phyloP scores from a whole-genome alignment of 2,888 invertebrate genomes.

The Keiferia lycopersicella region DNA sequence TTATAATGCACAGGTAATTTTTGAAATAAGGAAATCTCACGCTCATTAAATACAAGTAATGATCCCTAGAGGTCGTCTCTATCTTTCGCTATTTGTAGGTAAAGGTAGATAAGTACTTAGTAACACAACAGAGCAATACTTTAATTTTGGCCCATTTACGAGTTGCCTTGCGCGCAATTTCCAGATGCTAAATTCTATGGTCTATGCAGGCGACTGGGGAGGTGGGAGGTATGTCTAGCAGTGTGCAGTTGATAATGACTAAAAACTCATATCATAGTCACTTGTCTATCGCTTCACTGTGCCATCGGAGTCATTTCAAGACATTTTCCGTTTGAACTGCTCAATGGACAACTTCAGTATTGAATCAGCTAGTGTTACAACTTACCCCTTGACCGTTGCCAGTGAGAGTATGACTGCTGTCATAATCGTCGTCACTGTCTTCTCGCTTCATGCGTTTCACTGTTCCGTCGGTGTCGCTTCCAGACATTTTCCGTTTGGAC shows the following conservation, averaged over 20 bases:
- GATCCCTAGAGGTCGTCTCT: not conserved
- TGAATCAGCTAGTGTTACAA: not conserved
- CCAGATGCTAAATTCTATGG: too few species aligned
- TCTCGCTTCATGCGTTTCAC: slow-evolving; percentile 79
- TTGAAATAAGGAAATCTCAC: slow-evolving; percentile 2
- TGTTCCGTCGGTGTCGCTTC: slow-evolving; percentile 80
- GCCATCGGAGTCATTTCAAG: slow-evolving; percentile 82
- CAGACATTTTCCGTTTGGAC: slow-evolving; percentile 90
- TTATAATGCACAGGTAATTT: slow-evolving; percentile 16
- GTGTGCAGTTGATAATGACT: too few species aligned
- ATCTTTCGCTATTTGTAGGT: not conserved
- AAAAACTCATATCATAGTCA: slow-evolving; percentile 77
- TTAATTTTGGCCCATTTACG: too few species aligned
- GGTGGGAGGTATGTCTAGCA: too few species aligned
- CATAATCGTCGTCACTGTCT: slow-evolving; percentile 84
- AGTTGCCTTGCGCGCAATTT: too few species aligned
- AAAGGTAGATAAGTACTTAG: not conserved
- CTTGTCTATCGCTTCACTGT: slow-evolving; percentile 75
- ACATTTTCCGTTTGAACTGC: slow-evolving; percentile 91
- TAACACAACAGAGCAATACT: too few species aligned
- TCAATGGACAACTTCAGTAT: too few species aligned
- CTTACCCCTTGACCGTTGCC: slow-evolving; percentile 80
- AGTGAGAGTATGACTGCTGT: slow-evolving; percentile 77
- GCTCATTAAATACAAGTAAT: not conserved
- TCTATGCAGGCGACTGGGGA: too few species aligned